phyloP scores from a whole-genome alignment of 92 coral and sea anemone species.

The Palythoa grandis region DNA sequence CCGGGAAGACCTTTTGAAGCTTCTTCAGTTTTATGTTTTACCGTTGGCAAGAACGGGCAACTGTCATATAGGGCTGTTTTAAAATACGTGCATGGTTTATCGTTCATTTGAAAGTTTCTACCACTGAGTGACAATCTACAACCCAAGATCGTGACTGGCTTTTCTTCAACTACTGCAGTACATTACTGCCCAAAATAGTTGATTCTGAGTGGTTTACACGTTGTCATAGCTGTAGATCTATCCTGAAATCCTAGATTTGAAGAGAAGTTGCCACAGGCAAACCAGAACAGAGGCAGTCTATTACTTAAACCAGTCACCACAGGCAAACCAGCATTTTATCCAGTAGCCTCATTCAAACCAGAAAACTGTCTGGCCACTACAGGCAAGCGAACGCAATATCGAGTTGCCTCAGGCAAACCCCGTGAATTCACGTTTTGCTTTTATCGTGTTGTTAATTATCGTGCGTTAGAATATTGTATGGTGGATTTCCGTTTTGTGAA shows the following conservation, averaged over 20 bases:
- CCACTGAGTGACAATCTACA: not conserved
- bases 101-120: not conserved
- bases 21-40: constrained; percentile 20
- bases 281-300: not conserved
- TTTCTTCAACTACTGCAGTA: too few species aligned
- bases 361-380: not conserved
- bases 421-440: too few species aligned
- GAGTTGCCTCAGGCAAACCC: not conserved
- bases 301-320: not conserved
- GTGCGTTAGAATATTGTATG: too few species aligned
- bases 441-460: too few species aligned
- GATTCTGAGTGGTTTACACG: too few species aligned
- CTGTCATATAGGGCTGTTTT: constrained; percentile 37
- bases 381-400: not conserved
- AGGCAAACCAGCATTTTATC: not conserved
- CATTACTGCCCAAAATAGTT: too few species aligned
- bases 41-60: constrained; percentile 20
- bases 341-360: not conserved
- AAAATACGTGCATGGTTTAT: not conserved
- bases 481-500: too few species aligned
- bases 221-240: too few species aligned
- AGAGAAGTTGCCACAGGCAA: not conserved
- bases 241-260: too few species aligned
- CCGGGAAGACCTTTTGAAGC: constrained; percentile 26
- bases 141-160: too few species aligned